Conservation (phyloP, 2,113 vertebrate species). For the Sylvilagus bachmani region DNA sequence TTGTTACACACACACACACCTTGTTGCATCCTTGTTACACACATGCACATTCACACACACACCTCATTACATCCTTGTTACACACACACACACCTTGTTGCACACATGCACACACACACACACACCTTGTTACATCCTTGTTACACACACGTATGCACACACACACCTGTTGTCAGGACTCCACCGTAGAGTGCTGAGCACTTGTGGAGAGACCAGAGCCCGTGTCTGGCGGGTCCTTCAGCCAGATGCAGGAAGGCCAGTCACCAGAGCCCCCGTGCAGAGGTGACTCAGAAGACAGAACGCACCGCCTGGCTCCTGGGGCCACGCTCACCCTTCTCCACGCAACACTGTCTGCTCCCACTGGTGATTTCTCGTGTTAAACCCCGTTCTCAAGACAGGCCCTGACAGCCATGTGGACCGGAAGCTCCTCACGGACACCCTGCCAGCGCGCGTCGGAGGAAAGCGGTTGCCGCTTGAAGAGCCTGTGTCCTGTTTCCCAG, state of each 20-base stretch:
- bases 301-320: fast-evolving
- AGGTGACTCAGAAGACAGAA: neutral
- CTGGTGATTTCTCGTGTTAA: neutral
- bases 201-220: neutral
- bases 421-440: fast-evolving
- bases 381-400: neutral
- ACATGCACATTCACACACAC: too few species aligned
- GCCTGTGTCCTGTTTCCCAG: fast-evolving
- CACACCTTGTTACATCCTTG: too few species aligned
- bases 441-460: fast-evolving
- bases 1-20: too few species aligned
- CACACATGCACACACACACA: too few species aligned
- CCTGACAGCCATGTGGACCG: neutral
- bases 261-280: too few species aligned
- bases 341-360: too few species aligned
- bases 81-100: too few species aligned
- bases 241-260: fast-evolving
- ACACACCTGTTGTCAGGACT: too few species aligned
- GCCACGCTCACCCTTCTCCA: neutral
- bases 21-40: too few species aligned
- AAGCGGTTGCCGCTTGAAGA: fast-evolving
- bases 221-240: fast-evolving
- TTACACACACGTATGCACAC: too few species aligned
- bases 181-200: too few species aligned
- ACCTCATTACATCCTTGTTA: too few species aligned